A percentile compares a stretch with the other conserved stretches of the same genome.
Evolutionary conservation across 1,140 invertebrate species (phyloP).

Genomic region (Aphidius gifuensis): DNA sequence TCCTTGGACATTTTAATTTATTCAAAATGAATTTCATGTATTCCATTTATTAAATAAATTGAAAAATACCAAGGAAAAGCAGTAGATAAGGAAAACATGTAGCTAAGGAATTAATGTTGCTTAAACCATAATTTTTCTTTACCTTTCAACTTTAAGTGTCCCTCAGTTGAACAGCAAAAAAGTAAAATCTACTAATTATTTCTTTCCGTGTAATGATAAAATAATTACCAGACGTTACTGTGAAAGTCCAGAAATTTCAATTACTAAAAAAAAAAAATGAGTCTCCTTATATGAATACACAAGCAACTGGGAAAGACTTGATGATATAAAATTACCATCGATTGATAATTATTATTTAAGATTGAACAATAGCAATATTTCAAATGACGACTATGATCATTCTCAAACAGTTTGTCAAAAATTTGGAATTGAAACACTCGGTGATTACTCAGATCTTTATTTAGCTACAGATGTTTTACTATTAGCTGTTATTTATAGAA

Average conservation of each 20-base stretch:
- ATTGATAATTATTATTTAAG: slow-evolving; percentile 20
- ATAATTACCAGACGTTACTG: no score
- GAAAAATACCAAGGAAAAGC: no score
- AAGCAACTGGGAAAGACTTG: slow-evolving; percentile 30
- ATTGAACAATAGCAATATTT: neutral
- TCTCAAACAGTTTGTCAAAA: slow-evolving; percentile 34
- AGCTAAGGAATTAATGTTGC: no score
- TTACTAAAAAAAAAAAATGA: neutral
- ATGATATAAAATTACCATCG: slow-evolving; percentile 34
- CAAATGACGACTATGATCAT: neutral
- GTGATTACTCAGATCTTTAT: slow-evolving; percentile 21
- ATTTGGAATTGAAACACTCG: slow-evolving; percentile 38
- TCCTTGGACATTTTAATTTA: no score
- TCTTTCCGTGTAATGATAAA: no score
- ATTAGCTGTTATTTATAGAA: neutral
- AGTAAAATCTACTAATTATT: no score
- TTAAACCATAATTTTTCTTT: no score
- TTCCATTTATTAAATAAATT: no score
- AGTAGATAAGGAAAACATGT: no score
- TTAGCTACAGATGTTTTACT: neutral
- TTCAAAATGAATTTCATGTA: no score
- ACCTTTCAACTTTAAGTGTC: no score
- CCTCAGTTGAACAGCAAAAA: no score
- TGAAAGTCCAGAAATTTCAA: neutral
- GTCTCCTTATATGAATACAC: slow-evolving; percentile 39